Conservation (phyloP, 2,113 vertebrate genomes). For the Oreochromis aureus region DNA sequence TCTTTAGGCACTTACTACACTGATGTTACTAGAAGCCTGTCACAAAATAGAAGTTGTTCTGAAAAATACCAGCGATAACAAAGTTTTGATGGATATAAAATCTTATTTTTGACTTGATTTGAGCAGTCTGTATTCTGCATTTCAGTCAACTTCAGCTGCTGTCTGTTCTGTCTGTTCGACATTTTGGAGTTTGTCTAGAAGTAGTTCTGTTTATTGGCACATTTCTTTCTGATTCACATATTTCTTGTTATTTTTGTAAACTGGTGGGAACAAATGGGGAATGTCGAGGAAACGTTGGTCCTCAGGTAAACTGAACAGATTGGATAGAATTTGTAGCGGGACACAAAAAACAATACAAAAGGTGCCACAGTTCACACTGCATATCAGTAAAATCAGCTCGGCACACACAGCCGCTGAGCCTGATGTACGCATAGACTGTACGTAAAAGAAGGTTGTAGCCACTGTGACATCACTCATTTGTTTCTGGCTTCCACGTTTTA, state of each 20-base stretch:
- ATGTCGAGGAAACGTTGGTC: neutral
- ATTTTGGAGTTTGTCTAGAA: neutral
- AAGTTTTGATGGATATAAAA: neutral
- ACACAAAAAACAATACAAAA: neutral
- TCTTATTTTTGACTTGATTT: neutral
- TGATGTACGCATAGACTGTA: neutral
- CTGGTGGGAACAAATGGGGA: neutral
- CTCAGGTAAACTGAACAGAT: neutral
- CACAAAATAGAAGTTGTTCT: neutral
- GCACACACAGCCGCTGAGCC: neutral
- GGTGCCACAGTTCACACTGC: neutral
- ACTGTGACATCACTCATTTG: neutral
- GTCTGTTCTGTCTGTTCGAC: neutral
- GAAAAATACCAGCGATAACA: fast-evolving
- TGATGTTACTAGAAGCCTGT: neutral
- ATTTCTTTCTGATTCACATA: neutral
- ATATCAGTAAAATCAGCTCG: neutral
- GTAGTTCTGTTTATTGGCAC: neutral
- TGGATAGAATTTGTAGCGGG: fast-evolving
- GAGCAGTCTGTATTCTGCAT: neutral
- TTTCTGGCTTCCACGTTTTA: neutral
- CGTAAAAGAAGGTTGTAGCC: neutral
- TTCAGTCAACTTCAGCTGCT: neutral
- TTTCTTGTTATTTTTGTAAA: neutral
- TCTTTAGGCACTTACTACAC: neutral